A percentile compares a stretch with the other conserved stretches of the same genome.
Evolutionary conservation across 2,888 invertebrate genomes (phyloP).

Genomic region (Hololepta plana): DNA sequence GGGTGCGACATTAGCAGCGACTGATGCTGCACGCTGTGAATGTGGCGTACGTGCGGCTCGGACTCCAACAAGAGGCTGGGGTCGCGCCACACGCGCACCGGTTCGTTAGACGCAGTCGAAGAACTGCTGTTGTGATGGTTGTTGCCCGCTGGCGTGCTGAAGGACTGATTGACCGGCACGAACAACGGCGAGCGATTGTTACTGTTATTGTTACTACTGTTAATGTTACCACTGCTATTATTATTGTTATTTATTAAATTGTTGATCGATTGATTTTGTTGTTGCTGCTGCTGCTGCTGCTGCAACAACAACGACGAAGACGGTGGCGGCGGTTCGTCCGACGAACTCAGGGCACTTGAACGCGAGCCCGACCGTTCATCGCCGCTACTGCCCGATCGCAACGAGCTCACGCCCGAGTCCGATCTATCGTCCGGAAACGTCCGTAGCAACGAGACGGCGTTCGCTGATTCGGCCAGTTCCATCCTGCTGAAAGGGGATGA

Average conservation of each 20-base stretch:
- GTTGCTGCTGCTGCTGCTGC: slow-evolving; percentile 6
- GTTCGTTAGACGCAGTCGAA: slow-evolving; percentile 12
- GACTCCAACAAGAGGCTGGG: slow-evolving; percentile 32
- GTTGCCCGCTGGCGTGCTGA: slow-evolving; percentile 8
- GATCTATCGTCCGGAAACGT: slow-evolving; percentile 31
- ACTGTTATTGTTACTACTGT: slow-evolving; percentile 6
- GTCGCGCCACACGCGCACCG: slow-evolving; percentile 37
- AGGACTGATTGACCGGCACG: slow-evolving; percentile 14
- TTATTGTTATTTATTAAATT: no score
- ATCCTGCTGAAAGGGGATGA: slow-evolving; percentile 19
- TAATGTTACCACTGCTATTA: slow-evolving; percentile 5
- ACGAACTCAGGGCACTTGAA: slow-evolving; percentile 54
- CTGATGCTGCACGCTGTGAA: slow-evolving; percentile 41
- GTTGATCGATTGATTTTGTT: background rate
- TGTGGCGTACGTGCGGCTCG: slow-evolving; percentile 36
- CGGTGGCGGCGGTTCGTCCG: slow-evolving; percentile 46
- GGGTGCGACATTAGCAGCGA: slow-evolving; percentile 40
- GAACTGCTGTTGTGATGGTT: slow-evolving; percentile 7
- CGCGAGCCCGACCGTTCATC: slow-evolving; percentile 64
- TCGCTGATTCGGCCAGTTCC: slow-evolving; percentile 22
- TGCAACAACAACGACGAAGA: slow-evolving; percentile 24
- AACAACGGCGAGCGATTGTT: slow-evolving; percentile 20
- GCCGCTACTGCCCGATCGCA: slow-evolving; percentile 48
- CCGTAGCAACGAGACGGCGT: slow-evolving; percentile 19
- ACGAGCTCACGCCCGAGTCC: slow-evolving; percentile 48